Evolutionary conservation across 2,797 vertebrate species (phyloP).

Genomic region (Eupleurogrammus muticus): DNA sequence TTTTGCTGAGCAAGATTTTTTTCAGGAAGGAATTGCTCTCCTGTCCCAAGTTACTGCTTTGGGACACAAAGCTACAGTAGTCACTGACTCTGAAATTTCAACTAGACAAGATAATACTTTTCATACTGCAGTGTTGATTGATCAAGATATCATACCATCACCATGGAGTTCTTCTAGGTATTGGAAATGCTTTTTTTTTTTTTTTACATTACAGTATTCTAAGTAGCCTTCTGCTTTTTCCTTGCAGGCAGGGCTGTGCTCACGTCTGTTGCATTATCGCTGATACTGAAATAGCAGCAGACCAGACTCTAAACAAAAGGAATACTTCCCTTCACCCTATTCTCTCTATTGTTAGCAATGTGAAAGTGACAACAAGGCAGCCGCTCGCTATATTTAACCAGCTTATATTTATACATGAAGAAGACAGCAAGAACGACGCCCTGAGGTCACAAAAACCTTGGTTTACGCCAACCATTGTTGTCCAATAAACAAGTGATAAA

Average conservation of each 20-base stretch:
- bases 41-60: too few relatives aligned
- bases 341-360: constrained; percentile 47
- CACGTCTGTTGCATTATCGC: constrained; percentile 24
- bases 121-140: neutral
- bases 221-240: neutral
- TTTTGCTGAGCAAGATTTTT: too few relatives aligned
- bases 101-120: neutral
- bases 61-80: too few relatives aligned
- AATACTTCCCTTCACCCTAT: constrained; percentile 33
- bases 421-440: constrained; percentile 26
- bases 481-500: constrained; percentile 71
- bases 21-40: too few relatives aligned
- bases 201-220: neutral
- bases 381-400: constrained; percentile 66
- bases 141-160: neutral
- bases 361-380: constrained; percentile 39
- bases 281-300: constrained; percentile 58
- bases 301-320: constrained; percentile 44
- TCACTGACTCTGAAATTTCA: too few relatives aligned
- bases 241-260: neutral
- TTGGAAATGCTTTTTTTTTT: neutral
- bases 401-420: constrained; percentile 56
- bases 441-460: constrained; percentile 46
- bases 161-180: neutral
- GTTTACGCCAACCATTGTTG: constrained; percentile 78